Conservation (phyloP, 2,888 invertebrate species). For the Himalopsyche kuldschensis region DNA sequence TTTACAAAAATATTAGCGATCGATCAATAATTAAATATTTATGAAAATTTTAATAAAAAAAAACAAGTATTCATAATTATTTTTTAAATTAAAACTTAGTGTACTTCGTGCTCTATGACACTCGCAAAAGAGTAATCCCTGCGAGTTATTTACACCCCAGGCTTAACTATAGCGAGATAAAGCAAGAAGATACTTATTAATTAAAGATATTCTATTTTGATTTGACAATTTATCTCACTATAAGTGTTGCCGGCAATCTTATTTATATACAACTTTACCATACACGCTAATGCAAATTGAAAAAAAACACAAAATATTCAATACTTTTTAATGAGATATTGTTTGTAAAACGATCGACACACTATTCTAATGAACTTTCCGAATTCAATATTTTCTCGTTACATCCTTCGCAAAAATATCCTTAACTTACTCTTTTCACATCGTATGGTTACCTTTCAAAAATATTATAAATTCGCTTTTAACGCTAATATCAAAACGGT, state of each 20-base stretch:
- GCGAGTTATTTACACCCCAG: constrained; percentile 1
- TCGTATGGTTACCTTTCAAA: neutral
- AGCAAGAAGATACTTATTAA: neutral
- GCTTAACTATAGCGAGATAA: neutral
- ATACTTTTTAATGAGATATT: neutral
- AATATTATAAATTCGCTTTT: too few relatives aligned
- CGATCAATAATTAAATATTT: neutral
- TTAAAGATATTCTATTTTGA: neutral
- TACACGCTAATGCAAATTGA: neutral
- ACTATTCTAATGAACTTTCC: neutral
- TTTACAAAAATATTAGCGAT: constrained; percentile 49
- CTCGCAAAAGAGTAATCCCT: neutral
- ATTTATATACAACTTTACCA: constrained; percentile 3
- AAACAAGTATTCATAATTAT: neutral
- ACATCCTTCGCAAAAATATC: neutral
- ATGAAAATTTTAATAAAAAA: neutral
- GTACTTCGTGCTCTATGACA: constrained; percentile 31
- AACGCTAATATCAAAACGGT: too few relatives aligned
- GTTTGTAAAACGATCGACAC: neutral
- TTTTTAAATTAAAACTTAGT: constrained; percentile 24
- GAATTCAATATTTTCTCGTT: neutral
- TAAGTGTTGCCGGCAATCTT: neutral
- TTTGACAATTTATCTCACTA: neutral
- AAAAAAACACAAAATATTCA: neutral
- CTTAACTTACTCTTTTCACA: neutral